Evolutionary conservation across 1,140 invertebrate species (phyloP), one percentile per base, ranked within the genome.

Genomic region (Drosophila virilis): DNA sequence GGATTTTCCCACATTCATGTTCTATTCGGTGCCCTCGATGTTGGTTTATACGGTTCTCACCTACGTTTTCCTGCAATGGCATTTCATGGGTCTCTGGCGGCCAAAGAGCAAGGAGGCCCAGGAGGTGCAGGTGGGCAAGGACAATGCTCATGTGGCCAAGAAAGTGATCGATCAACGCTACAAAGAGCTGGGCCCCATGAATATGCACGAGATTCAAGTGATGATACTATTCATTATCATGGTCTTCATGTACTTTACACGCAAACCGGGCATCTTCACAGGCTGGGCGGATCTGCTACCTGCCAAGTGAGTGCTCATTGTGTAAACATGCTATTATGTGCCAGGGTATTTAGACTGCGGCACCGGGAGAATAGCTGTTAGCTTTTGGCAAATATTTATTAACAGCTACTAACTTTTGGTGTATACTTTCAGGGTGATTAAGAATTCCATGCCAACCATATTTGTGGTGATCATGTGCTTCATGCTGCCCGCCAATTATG

Each of bases 191-290:
- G 97, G 97, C 37, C 95, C 95, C 0, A 95, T 97, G 85, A 95
- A 94, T 42, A 97, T 96, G 93, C 96, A 98, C 62, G 97, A 99
- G 93, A 93, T 89, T 91, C 94, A 94, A 15, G 96, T 98, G 1
- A 95, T 96, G 33, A 72, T 95, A 9, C 93, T 98, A 15, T 99
- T 99, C 90, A 90, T 97, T 7, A 72, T 95, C 9, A 95, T 98
- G 6, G 95, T 98, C 2, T 70, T 96, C 48, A 93, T 98, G 65
- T 99, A 98, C 96, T 96, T 98, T 91, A 97, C 98, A 91, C 94
- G 97, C 46, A 95, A 96, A 52, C 97, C 98, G 0, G 96, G 80
- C 35, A 91, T 92, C 61, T 91, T 92, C 43, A 37, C 48, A 4
- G 91, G 91, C 1, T 92, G 91, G 91, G 91, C 83, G 3, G 86